A percentile compares a stretch with the other conserved stretches of the same genome.
These are phyloP conservation scores for Polydrusus cervinus DNA, from an alignment of 2,888 invertebrate genomes.

Conservation along the genomic window DNA sequence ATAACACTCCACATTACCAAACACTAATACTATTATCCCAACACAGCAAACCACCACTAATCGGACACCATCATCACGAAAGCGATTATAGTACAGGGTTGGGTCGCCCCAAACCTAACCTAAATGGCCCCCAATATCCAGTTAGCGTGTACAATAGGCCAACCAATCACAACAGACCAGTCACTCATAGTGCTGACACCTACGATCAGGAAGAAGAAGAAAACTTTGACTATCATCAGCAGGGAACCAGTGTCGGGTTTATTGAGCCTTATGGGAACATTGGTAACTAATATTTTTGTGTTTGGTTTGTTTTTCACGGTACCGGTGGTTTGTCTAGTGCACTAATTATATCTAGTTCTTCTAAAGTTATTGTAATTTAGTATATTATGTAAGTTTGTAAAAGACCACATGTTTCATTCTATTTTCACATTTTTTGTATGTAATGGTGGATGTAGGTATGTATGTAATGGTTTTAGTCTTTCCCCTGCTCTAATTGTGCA, in stretches of 20 bases:
- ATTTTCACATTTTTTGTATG: too few relatives aligned
- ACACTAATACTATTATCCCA: slow-evolving; percentile 10
- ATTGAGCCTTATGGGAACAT: slow-evolving; percentile 51
- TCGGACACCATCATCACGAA: slow-evolving; percentile 57
- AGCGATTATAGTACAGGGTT: slow-evolving; percentile 34
- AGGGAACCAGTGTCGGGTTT: slow-evolving; percentile 31
- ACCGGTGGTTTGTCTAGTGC: slow-evolving; percentile 4
- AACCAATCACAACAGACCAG: slow-evolving; percentile 27
- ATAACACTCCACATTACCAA: slow-evolving; percentile 4
- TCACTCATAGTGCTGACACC: slow-evolving; percentile 18
- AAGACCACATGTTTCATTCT: background rate
- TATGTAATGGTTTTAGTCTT: too few relatives aligned
- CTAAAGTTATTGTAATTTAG: background rate
- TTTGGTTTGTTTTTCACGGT: slow-evolving; percentile 22
- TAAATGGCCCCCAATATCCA: slow-evolving; percentile 34
- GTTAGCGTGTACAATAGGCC: slow-evolving; percentile 40
- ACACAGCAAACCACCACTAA: slow-evolving; percentile 59
- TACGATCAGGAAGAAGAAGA: slow-evolving; percentile 32
- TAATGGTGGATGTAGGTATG: too few relatives aligned
- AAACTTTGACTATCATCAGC: slow-evolving; percentile 20
- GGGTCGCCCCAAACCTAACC: slow-evolving; percentile 46
- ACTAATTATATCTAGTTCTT: background rate
- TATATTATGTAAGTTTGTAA: background rate
- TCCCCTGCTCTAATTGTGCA: too few relatives aligned
- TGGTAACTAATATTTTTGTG: slow-evolving; percentile 47